Base-by-base conservation (phyloP, 2,888 invertebrate genomes). In the Oligia fasciuncula region DNA sequence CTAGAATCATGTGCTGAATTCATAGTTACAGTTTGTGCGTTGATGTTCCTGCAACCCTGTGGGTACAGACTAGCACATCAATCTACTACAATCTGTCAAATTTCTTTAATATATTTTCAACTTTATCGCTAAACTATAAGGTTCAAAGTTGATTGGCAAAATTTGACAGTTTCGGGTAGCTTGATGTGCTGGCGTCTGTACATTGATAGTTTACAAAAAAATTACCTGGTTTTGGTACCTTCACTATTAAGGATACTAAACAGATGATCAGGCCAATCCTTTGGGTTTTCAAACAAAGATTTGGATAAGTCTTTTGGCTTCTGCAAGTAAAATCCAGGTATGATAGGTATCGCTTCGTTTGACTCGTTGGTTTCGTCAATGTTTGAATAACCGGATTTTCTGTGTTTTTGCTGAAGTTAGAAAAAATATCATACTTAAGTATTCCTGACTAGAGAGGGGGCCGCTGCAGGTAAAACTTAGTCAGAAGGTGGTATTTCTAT, bases 271-370 rank as follows among this genome's bases (percentile, higher is more conserved):
- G 77, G 79, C 0, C 76, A 23, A 17, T 93, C 88, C 29, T 85
- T 88, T 2, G 95, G 95, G 49, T 86, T 95, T 62, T 92, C 93
- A 0, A 88, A 85, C 0, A 93, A 85, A 4, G 95, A 94, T 51
- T 92, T 91, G 3, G 94, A 90, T 88, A 91, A 92, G 0, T 81
- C 88, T 0, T 77, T 63, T 0, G 95, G 95, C 46, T 88, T 91
- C 6, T 94, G 77, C 49, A 94, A 84, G 0, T 93, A 90, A 35
- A 94, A 93, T 0, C 95, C 95, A 0, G 95, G 94, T 4, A 90
- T 72, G 0, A 93, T 86, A 0, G 89, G 88, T 13, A 91, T 89
- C 0, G 89, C 87, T 81, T 83, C 86, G 0, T 40, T 17, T 19
- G 71, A 2, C 29, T 62, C 35, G 23, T 81, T 60, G 13, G 51